Percentiles rank a stretch among this genome's conserved stretches.
These are phyloP conservation scores for Achroia grisella DNA, from an alignment of 1,140 invertebrate species.

Conservation along the genomic window DNA sequence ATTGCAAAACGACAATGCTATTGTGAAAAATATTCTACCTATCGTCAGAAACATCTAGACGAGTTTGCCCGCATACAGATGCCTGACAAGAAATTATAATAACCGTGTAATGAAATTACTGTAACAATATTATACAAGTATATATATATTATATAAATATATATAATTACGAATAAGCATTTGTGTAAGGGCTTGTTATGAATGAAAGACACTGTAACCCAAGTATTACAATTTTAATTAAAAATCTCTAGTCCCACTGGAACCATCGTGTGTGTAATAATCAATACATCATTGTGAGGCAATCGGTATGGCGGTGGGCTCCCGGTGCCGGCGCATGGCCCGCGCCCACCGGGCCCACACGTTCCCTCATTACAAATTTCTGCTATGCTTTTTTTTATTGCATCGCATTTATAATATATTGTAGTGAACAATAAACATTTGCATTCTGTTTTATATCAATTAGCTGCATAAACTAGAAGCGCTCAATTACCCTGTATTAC, in stretches of 20 bases:
- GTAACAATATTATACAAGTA: conserved; percentile 66
- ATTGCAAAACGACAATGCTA: neutral
- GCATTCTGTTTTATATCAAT: conserved; percentile 67
- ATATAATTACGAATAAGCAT: conserved; percentile 71
- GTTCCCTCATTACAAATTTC: conserved; percentile 35
- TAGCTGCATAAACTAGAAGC: conserved; percentile 70
- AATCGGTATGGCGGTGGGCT: conserved; percentile 12
- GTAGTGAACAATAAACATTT: conserved; percentile 68
- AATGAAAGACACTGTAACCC: conserved; percentile 69
- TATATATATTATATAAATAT: conserved; percentile 37
- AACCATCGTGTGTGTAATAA: conserved; percentile 66
- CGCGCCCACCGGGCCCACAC: conserved; percentile 10
- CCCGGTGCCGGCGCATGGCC: conserved; percentile 8
- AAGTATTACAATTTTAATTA: conserved; percentile 64
- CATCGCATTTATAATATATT: conserved; percentile 62
- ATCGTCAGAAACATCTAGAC: conserved; percentile 5
- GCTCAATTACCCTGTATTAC: conserved; percentile 72
- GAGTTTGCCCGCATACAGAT: conserved; percentile 29
- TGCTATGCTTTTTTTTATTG: conserved; percentile 61
- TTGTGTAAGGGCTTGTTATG: conserved; percentile 72
- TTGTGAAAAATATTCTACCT: neutral
- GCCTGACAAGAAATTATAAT: conserved; percentile 64
- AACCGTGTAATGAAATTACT: conserved; percentile 73
- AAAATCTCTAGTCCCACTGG: conserved; percentile 73
- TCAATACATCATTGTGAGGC: conserved; percentile 22